Evolutionary conservation across 2,797 vertebrate species (phyloP).

Genomic region (Neosilurus hyrtlii): DNA sequence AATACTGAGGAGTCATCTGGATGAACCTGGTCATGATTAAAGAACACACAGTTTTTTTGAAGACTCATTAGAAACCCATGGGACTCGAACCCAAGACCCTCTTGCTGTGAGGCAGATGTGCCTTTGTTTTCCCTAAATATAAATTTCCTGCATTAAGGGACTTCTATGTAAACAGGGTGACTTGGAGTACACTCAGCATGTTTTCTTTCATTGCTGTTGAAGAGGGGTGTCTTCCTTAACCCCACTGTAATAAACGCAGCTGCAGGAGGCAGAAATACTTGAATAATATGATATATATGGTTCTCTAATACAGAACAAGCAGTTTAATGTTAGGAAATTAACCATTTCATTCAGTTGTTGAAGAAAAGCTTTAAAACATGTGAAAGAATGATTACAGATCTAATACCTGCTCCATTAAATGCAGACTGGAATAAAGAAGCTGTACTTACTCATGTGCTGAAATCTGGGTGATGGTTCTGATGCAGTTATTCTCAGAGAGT

Average conservation of each 20-base stretch:
- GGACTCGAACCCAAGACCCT: no score
- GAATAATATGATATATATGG: no score
- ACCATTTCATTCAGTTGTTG: background rate
- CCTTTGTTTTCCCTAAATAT: background rate
- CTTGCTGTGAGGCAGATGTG: background rate
- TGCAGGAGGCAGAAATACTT: background rate
- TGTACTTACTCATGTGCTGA: conserved; percentile 82
- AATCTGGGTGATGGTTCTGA: conserved; percentile 79
- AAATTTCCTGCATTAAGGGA: background rate
- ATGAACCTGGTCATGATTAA: conserved; percentile 71
- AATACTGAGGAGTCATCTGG: conserved; percentile 84
- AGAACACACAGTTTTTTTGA: no score
- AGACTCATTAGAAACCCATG: no score
- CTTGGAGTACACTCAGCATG: background rate
- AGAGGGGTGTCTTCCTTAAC: background rate
- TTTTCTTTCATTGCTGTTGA: background rate
- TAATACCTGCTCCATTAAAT: no score
- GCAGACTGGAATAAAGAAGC: background rate
- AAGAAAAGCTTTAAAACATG: background rate
- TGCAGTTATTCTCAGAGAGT: conserved; percentile 82
- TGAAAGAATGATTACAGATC: background rate
- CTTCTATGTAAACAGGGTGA: background rate
- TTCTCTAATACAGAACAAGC: background rate
- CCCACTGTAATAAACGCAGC: background rate
- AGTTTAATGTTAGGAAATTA: background rate